Percentiles rank a stretch among this genome's conserved stretches.
Evolutionary conservation across 2,888 invertebrate genomes (phyloP).

Genomic region (Amblyjoppa fuscipennis): DNA sequence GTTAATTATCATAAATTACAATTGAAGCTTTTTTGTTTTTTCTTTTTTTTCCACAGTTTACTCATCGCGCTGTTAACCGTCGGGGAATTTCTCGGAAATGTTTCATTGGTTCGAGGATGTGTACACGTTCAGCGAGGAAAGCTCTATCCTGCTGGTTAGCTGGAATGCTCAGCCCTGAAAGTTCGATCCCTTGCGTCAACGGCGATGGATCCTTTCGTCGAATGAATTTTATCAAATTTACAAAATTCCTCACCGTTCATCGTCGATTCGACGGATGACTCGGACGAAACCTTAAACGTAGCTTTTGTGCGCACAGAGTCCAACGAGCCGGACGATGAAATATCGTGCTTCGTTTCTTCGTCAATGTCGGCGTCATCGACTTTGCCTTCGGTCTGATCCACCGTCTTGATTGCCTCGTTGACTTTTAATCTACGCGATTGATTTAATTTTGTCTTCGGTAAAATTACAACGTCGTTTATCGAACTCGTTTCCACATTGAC

Average conservation of each 20-base stretch:
- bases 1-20: conserved; percentile 22
- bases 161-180: conserved; percentile 66
- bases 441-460: conserved; percentile 5
- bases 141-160: conserved; percentile 60
- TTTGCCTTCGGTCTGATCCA: neutral
- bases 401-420: neutral
- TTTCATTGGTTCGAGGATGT: conserved; percentile 20
- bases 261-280: conserved; percentile 29
- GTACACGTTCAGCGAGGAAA: neutral
- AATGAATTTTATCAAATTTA: conserved; percentile 54
- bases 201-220: conserved; percentile 45
- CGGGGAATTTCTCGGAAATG: neutral
- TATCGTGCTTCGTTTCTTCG: conserved; percentile 9
- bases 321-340: neutral
- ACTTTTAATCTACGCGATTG: neutral
- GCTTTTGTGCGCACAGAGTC: conserved; percentile 36
- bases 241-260: conserved; percentile 40
- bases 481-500: neutral
- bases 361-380: neutral
- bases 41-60: conserved; percentile 27
- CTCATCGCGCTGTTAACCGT: neutral
- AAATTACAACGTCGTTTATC: neutral
- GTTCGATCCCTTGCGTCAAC: conserved; percentile 67
- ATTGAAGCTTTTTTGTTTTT: conserved; percentile 13
- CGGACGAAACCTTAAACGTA: conserved; percentile 28